Percentiles rank a stretch among this genome's conserved stretches.
These are phyloP conservation scores for Dromaius novaehollandiae DNA, from an alignment of 2,113 vertebrate genomes.

Conservation along the genomic window DNA sequence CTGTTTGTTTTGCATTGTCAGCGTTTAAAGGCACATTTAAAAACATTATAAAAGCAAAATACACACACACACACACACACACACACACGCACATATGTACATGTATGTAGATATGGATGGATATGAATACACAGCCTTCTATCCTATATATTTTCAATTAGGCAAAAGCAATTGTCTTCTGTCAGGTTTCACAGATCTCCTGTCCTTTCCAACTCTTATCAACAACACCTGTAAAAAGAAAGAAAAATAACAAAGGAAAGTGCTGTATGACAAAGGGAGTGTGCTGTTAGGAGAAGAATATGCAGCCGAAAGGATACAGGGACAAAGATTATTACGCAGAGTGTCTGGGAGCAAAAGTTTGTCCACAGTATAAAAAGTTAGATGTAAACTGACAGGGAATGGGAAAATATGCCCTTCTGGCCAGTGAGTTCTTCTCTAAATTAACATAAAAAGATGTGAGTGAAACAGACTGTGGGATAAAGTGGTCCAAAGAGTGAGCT, in stretches of 20 bases:
- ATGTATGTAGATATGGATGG: neutral
- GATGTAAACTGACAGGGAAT: neutral
- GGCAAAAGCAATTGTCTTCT: neutral
- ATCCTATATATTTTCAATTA: neutral
- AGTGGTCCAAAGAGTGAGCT: neutral
- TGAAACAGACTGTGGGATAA: neutral
- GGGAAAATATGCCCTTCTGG: neutral
- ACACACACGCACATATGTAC: rapidly evolving
- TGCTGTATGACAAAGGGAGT: neutral
- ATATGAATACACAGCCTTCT: neutral
- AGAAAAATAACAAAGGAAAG: neutral
- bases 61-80: neutral
- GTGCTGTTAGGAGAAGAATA: neutral
- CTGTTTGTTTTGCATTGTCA: neutral
- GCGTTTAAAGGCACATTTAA: neutral
- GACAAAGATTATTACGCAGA: neutral
- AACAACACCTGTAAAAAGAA: neutral
- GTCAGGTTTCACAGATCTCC: neutral
- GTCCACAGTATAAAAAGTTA: neutral
- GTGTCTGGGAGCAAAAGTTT: neutral
- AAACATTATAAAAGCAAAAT: neutral
- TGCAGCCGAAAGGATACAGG: neutral
- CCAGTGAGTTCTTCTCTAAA: neutral
- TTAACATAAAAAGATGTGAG: neutral
- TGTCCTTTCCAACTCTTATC: neutral